Evolutionary conservation across 2,888 invertebrate species (phyloP).

Genomic region (Ormyrus thymus): DNA sequence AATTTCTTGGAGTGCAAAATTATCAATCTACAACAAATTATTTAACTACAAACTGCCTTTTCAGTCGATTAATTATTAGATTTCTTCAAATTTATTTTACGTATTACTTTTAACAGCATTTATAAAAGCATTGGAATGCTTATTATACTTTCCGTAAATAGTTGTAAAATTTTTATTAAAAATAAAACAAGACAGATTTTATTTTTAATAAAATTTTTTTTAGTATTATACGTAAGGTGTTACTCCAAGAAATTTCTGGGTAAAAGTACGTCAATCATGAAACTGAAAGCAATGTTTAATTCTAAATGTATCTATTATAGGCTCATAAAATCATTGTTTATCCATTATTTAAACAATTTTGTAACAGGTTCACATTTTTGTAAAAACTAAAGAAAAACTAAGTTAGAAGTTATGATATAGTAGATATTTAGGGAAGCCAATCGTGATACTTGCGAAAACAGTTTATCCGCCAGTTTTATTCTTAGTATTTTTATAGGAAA

Average conservation of each 20-base stretch:
- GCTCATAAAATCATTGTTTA: not conserved
- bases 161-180: not conserved
- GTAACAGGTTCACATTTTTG: conserved; percentile 16
- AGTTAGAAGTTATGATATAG: conserved; percentile 11
- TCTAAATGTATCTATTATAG: not conserved
- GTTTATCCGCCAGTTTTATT: conserved; percentile 25
- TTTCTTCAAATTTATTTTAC: too few species aligned
- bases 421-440: conserved; percentile 16
- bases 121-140: too few species aligned
- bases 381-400: conserved; percentile 17
- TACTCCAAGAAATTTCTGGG: not conserved
- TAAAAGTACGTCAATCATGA: conserved; percentile 37
- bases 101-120: too few species aligned
- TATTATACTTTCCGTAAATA: too few species aligned
- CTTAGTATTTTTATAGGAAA: conserved; percentile 38
- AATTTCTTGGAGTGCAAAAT: not conserved
- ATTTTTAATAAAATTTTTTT: not conserved
- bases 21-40: not conserved
- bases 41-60: too few species aligned
- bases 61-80: too few species aligned
- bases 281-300: not conserved
- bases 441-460: conserved; percentile 34
- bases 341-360: not conserved
- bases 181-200: not conserved
- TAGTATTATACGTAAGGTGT: not conserved